Evolutionary conservation across 2,113 vertebrate species (phyloP).

Genomic region (Lamprotornis superbus): DNA sequence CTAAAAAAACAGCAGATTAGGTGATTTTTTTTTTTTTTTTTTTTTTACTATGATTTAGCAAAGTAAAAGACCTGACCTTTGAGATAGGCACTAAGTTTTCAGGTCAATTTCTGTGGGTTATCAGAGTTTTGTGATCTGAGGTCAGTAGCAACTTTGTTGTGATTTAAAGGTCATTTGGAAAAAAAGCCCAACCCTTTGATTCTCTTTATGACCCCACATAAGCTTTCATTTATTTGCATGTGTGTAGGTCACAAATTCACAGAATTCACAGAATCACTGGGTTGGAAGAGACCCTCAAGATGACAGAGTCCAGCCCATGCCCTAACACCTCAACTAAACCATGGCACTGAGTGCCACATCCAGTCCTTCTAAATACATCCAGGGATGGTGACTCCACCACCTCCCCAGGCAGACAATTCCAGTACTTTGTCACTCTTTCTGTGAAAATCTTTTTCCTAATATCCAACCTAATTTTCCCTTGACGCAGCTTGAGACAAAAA

Average conservation of each 20-base stretch:
- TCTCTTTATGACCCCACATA: background rate
- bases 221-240: background rate
- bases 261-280: too few relatives aligned
- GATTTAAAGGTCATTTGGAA: background rate
- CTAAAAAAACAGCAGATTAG: background rate
- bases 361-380: too few relatives aligned
- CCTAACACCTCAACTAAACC: too few relatives aligned
- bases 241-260: background rate
- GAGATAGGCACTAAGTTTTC: background rate
- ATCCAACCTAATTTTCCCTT: too few relatives aligned
- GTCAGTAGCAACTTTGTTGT: background rate
- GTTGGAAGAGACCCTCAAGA: too few relatives aligned
- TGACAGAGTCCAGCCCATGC: too few relatives aligned
- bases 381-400: too few relatives aligned
- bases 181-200: rapidly evolving
- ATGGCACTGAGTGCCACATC: too few relatives aligned
- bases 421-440: too few relatives aligned
- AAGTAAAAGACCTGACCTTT: background rate
- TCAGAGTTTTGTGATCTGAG: background rate
- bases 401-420: too few relatives aligned
- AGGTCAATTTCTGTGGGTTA: background rate
- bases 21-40: background rate
- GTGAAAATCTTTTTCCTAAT: too few relatives aligned
- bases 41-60: rapidly evolving
- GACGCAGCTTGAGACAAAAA: too few relatives aligned